Evolutionary conservation across 2,113 vertebrate species (phyloP), one percentile per base, ranked within the genome.

Genomic region (Takifugu flavidus): DNA sequence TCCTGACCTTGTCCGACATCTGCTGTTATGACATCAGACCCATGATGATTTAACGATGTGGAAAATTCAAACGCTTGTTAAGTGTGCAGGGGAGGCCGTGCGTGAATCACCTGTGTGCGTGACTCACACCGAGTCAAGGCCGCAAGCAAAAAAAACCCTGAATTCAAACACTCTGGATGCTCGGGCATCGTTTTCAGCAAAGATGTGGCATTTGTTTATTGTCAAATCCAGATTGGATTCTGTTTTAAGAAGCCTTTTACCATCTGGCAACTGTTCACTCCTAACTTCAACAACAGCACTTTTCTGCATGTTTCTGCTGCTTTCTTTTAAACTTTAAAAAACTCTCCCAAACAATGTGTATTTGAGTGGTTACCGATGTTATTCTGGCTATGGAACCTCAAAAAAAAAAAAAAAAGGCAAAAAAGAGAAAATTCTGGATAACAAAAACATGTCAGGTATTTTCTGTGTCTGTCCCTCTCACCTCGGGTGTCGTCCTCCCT

Each of bases 71-170:
- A 1, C 3, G 45, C 15, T 4, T 14, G 15, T 4, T 1, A 2
- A 1, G 5, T 29, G 54, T 50, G 27, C 47, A 7, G 11, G 11
- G 39, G n/a, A 65, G 20, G 31, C 26, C 4, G 29, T 44, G 15
- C 5, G 13, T 80, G 52, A 80, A 58, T 76, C 78, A 76, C 51
- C 49, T 4, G 45, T 49, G 29, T 62, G 65, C 15, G 27, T 57
- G 75, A 67, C 28, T 70, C 55, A 54, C 25, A 6, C 29, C 29
- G 29, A 31, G 29, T 31, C 29, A 31, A 31, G 29, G 29, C 29
- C 29, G 29, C 29, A 2, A 0, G 58, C 42, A 59, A 62, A 70
- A 14, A 62, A 46, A 20, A 20, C 20, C 20, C 57, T 56, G 46
- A 13, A 58, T 57, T 47, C 61, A 72, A 74, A 75, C 55, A 6